Evolutionary conservation across 2,113 vertebrate genomes (phyloP).

Genomic region (Trinectes maculatus): DNA sequence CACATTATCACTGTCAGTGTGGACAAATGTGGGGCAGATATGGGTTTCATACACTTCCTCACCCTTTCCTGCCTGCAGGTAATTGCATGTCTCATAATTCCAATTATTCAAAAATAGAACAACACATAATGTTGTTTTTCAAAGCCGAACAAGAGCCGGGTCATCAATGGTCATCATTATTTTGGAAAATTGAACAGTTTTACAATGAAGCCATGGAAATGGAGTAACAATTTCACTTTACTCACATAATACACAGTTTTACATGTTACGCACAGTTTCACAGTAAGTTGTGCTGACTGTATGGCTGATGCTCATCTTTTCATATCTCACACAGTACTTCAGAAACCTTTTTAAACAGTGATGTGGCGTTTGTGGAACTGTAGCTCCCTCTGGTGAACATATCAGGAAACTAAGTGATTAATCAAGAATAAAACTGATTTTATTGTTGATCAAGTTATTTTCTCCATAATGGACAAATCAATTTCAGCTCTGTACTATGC

Average conservation of each 20-base stretch:
- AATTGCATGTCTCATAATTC: no score
- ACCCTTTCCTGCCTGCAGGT: not conserved
- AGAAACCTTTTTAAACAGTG: not conserved
- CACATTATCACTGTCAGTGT: not conserved
- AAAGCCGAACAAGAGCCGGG: no score
- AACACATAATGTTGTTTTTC: not conserved
- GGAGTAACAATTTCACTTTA: constrained; percentile 4
- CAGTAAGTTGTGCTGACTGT: not conserved
- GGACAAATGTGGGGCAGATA: not conserved
- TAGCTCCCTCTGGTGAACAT: constrained; percentile 34
- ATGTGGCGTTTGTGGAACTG: not conserved
- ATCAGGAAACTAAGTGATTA: not conserved
- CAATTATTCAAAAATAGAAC: not conserved
- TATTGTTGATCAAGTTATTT: no score
- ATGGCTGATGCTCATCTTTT: not conserved
- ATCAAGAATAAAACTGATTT: no score
- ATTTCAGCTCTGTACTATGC: no score
- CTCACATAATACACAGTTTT: constrained; percentile 12
- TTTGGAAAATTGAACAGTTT: constrained; percentile 26
- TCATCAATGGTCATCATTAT: not conserved
- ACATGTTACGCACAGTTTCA: not conserved
- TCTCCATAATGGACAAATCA: no score
- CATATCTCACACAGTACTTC: no score
- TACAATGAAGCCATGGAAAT: constrained; percentile 47
- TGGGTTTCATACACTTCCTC: not conserved